phyloP scores from a whole-genome alignment of 2,113 vertebrate species.

The Cottus gobio region DNA sequence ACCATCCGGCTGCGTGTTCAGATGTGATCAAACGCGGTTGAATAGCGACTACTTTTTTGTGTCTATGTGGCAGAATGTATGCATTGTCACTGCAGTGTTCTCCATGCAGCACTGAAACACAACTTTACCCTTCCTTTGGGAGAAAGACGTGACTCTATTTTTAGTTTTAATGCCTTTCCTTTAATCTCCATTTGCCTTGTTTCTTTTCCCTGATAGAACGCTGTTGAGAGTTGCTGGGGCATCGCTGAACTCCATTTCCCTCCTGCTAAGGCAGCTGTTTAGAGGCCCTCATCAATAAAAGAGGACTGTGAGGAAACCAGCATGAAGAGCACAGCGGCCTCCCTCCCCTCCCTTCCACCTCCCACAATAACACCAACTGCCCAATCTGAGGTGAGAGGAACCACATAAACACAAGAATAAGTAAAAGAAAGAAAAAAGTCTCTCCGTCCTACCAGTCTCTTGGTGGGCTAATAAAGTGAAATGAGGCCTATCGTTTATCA shows the following conservation, averaged over 20 bases:
- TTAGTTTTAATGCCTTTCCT: constrained; percentile 57
- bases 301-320: constrained; percentile 49
- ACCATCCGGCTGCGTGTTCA: constrained; percentile 25
- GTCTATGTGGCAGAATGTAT: constrained; percentile 15
- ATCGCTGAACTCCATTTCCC: constrained; percentile 67
- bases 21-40: constrained; percentile 10
- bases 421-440: background rate
- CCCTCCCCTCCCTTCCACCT: background rate
- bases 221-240: constrained; percentile 57
- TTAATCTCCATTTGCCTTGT: constrained; percentile 62
- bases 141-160: constrained; percentile 38
- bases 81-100: background rate
- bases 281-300: constrained; percentile 71
- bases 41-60: constrained; percentile 10
- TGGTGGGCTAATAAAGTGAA: constrained; percentile 54
- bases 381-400: constrained; percentile 40
- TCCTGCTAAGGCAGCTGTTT: constrained; percentile 65
- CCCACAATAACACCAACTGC: constrained; percentile 29
- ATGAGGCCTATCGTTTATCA: constrained; percentile 59
- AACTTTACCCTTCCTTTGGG: background rate
- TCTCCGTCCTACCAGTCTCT: constrained; percentile 3
- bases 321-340: constrained; percentile 32
- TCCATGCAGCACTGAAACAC: constrained; percentile 5
- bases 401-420: constrained; percentile 40
- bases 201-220: constrained; percentile 53